phyloP scores from a whole-genome alignment of 2,888 invertebrate species.

The Malacosoma neustria region DNA sequence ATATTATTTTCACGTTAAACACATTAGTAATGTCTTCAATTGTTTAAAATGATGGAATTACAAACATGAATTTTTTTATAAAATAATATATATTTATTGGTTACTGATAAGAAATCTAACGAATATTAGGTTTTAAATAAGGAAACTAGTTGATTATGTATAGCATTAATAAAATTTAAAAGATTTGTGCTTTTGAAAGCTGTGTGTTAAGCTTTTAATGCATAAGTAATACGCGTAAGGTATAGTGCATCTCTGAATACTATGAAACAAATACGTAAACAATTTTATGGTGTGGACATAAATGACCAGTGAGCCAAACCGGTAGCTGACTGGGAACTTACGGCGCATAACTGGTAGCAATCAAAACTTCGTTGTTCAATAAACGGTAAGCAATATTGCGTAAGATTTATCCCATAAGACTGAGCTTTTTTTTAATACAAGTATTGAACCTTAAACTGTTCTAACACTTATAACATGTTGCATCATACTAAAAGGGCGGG shows the following conservation, averaged over 20 bases:
- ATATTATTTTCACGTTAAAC: too few relatives aligned
- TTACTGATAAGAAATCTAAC: constrained; percentile 5
- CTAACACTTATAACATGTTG: too few relatives aligned
- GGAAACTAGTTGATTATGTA: background rate
- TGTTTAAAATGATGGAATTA: too few relatives aligned
- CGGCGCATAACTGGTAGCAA: constrained; percentile 19
- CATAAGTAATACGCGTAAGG: constrained; percentile 42
- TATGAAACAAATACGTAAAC: constrained; percentile 25
- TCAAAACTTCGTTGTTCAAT: background rate
- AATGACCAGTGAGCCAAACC: constrained; percentile 13
- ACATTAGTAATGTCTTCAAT: too few relatives aligned
- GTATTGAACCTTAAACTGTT: too few relatives aligned
- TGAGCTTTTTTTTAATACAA: too few relatives aligned
- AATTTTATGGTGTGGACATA: constrained; percentile 19
- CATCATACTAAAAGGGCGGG: constrained; percentile 53
- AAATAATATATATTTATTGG: constrained; percentile 11
- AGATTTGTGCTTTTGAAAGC: too few relatives aligned
- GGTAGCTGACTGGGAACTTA: constrained; percentile 15
- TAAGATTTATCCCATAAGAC: too few relatives aligned
- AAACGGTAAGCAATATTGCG: background rate
- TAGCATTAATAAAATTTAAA: too few relatives aligned
- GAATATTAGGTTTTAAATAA: background rate
- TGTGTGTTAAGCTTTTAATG: too few relatives aligned
- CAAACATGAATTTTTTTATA: too few relatives aligned
- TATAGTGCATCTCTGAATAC: too few relatives aligned